Evolutionary conservation across 2,797 vertebrate genomes (phyloP).

Genomic region (Sciaenops ocellatus): DNA sequence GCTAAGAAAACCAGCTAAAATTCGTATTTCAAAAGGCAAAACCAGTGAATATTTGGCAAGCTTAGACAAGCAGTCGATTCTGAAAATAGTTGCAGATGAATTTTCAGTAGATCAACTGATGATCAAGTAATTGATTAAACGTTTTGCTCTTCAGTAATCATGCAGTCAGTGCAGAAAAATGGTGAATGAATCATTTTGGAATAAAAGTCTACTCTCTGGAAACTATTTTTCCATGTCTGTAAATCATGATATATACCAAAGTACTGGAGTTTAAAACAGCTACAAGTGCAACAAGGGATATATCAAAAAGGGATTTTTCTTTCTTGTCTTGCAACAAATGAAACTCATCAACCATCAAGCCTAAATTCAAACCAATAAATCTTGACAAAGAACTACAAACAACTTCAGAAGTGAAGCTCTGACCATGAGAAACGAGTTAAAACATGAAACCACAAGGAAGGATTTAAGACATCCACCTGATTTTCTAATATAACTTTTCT

Average conservation of each 20-base stretch:
- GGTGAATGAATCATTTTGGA: rapidly evolving
- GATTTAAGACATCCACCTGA: background rate
- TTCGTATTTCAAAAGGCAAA: background rate
- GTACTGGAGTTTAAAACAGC: background rate
- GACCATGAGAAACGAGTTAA: background rate
- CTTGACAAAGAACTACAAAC: background rate
- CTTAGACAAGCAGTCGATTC: background rate
- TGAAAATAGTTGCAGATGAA: background rate
- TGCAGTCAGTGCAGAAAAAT: background rate
- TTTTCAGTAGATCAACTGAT: background rate
- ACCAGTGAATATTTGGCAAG: background rate
- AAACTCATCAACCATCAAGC: background rate
- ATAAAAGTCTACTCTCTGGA: background rate
- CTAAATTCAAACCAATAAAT: background rate
- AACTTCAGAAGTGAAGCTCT: background rate
- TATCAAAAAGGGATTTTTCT: background rate
- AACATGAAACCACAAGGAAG: background rate
- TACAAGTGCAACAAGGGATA: background rate
- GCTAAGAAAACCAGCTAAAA: background rate
- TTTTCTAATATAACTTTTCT: background rate
- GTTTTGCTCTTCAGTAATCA: background rate
- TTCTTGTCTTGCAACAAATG: background rate
- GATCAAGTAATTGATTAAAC: background rate
- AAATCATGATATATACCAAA: background rate
- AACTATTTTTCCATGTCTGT: background rate